Percentiles rank a stretch among this genome's conserved stretches.
phyloP scores from a whole-genome alignment of 2,888 invertebrate genomes.

The Clistopyga incitator region DNA sequence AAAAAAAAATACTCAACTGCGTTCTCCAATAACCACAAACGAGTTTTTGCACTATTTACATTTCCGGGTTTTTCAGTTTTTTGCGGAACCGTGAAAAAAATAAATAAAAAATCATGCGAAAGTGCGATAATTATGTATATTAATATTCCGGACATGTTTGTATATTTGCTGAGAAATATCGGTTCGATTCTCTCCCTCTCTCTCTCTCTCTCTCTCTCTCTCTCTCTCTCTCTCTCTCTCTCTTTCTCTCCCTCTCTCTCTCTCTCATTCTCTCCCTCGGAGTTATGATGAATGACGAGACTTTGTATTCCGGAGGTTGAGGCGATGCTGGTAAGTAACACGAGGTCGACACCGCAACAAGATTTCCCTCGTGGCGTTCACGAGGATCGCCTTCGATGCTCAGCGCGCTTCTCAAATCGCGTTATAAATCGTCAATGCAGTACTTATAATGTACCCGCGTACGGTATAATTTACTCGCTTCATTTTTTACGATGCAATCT shows the following conservation, averaged over 20 bases:
- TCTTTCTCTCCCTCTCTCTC: not conserved
- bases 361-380: conserved; percentile 71
- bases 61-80: conserved; percentile 4
- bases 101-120: not conserved
- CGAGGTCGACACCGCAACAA: conserved; percentile 58
- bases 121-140: not conserved
- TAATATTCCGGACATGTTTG: conserved; percentile 3
- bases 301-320: conserved; percentile 39
- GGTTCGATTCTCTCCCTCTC: not conserved
- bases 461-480: conserved; percentile 70
- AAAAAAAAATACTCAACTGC: conserved; percentile 58
- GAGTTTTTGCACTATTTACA: conserved; percentile 62
- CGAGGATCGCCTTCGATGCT: conserved; percentile 51
- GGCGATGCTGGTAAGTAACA: conserved; percentile 41
- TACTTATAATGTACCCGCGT: conserved; percentile 69
- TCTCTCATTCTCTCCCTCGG: not conserved
- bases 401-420: conserved; percentile 66
- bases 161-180: not conserved
- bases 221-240: too few species aligned
- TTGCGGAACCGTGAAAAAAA: not conserved
- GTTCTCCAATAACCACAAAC: conserved; percentile 60
- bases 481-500: conserved; percentile 65
- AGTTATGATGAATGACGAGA: conserved; percentile 16
- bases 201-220: not conserved
- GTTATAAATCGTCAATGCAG: conserved; percentile 71